These are phyloP conservation scores for Theocolax elegans DNA, from an alignment of 1,140 invertebrate genomes.

Conservation along the genomic window DNA sequence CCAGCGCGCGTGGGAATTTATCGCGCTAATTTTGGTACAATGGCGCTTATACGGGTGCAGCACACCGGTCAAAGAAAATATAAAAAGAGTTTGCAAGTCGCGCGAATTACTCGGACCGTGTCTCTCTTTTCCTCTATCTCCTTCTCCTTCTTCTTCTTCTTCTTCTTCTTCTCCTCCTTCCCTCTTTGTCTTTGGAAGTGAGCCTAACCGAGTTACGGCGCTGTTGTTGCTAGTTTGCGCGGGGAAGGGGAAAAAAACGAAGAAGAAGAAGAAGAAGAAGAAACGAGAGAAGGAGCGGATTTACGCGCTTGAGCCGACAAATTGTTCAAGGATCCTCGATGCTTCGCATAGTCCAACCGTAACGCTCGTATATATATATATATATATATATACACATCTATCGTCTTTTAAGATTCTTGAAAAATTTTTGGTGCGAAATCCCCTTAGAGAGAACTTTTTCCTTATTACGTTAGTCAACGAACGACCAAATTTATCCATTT, in stretches of 20 bases:
- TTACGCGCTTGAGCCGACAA: not conserved
- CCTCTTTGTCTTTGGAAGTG: no score
- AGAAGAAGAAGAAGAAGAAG: not conserved
- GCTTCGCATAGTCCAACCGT: not conserved
- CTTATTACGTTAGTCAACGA: no score
- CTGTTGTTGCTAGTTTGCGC: not conserved
- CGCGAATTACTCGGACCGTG: constrained; percentile 51
- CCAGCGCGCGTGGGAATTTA: constrained; percentile 47
- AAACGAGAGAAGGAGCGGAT: not conserved
- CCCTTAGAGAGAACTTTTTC: no score
- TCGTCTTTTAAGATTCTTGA: not conserved
- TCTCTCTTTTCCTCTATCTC: not conserved
- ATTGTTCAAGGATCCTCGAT: constrained; percentile 5
- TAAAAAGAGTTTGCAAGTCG: constrained; percentile 25
- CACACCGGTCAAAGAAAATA: no score
- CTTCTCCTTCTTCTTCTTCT: not conserved
- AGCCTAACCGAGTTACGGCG: not conserved
- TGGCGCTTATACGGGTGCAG: constrained; percentile 29
- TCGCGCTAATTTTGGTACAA: constrained; percentile 58
- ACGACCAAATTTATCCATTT: no score
- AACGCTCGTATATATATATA: not conserved
- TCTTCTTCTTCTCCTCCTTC: not conserved
- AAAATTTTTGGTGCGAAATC: no score
- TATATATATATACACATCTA: no score
- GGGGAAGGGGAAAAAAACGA: not conserved